Conservation (phyloP, 2,888 invertebrate species). For the Carcina quercana region DNA sequence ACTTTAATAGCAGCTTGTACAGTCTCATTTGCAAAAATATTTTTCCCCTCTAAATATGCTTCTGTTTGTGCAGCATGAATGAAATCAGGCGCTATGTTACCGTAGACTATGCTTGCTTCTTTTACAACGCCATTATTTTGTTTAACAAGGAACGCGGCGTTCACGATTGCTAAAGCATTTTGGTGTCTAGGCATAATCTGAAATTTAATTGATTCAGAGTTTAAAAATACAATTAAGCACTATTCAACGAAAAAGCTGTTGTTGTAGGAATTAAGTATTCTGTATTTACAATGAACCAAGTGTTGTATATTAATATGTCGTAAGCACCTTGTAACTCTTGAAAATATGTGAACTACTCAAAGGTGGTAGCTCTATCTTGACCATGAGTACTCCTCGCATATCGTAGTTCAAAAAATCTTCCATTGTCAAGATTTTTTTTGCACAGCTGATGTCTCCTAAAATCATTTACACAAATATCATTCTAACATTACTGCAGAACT, state of each 20-base stretch:
- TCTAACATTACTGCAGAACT: neutral
- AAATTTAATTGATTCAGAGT: no score
- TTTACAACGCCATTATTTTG: conserved; percentile 43
- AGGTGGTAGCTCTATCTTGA: conserved; percentile 73
- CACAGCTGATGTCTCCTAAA: conserved; percentile 29
- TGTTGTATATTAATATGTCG: no score
- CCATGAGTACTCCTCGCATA: conserved; percentile 78
- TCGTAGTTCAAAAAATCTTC: conserved; percentile 72
- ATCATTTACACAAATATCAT: conserved; percentile 3
- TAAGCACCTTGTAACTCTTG: conserved; percentile 79
- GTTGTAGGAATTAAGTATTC: no score
- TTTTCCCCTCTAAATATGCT: conserved; percentile 56
- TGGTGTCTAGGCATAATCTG: conserved; percentile 84
- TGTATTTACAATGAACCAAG: no score
- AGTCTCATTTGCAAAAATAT: conserved; percentile 43
- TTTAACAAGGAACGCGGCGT: conserved; percentile 81
- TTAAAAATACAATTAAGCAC: no score
- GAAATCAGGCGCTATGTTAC: conserved; percentile 75
- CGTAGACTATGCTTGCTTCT: conserved; percentile 76
- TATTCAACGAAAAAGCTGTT: no score
- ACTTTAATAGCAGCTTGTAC: conserved; percentile 66
- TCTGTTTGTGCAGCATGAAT: conserved; percentile 77
- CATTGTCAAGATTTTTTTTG: conserved; percentile 32
- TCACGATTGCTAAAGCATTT: conserved; percentile 85
- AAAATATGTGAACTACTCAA: conserved; percentile 64